Evolutionary conservation across 2,797 vertebrate species (phyloP).

Genomic region (Basileuterus tristriatus): DNA sequence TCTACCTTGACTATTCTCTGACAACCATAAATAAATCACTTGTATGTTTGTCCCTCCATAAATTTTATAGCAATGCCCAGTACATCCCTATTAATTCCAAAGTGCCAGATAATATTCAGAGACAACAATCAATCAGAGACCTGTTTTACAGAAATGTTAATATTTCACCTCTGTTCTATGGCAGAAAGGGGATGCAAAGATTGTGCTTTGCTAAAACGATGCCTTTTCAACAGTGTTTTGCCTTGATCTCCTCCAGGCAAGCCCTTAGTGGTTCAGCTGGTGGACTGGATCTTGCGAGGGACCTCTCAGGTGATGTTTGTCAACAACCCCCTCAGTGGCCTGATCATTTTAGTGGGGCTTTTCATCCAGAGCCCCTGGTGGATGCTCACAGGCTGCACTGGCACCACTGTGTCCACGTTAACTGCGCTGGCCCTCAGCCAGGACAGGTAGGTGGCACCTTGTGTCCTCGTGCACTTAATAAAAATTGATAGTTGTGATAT

Average conservation of each 20-base stretch:
- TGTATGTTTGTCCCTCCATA: neutral
- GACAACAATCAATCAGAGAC: neutral
- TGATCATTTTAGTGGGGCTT: conserved; percentile 89
- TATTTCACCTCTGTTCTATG: neutral
- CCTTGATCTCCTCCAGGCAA: conserved; percentile 78
- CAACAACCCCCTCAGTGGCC: conserved; percentile 91
- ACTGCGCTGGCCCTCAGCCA: conserved; percentile 88
- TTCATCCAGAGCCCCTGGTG: conserved; percentile 93
- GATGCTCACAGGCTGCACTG: conserved; percentile 87
- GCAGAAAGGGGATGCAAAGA: neutral
- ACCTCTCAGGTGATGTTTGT: conserved; percentile 95
- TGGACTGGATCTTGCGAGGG: conserved; percentile 91
- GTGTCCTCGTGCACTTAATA: accelerated
- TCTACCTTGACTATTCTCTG: neutral
- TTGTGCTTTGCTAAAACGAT: neutral
- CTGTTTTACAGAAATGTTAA: neutral
- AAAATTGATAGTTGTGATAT: neutral
- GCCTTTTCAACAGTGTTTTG: neutral
- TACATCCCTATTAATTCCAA: neutral
- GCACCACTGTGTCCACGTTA: conserved; percentile 84
- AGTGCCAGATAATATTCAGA: neutral
- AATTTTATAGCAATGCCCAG: neutral
- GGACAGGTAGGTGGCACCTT: conserved; percentile 80
- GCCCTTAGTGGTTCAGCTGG: conserved; percentile 84
- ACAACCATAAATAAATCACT: neutral